A percentile compares a stretch with the other conserved stretches of the same genome.
Evolutionary conservation across 2,888 invertebrate species (phyloP).

Genomic region (Xestia xanthographa): DNA sequence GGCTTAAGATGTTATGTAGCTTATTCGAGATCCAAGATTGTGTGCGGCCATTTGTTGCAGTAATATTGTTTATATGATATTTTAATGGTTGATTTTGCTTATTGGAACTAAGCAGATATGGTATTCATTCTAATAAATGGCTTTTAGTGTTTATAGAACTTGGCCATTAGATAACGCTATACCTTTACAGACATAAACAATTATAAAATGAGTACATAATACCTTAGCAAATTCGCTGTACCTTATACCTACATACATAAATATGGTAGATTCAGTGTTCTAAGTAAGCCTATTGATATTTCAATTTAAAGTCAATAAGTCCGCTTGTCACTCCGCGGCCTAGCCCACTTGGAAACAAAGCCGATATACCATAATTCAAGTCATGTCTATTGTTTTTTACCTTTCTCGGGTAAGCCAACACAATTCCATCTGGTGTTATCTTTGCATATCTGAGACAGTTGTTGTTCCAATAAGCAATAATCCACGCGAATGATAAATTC

Average conservation of each 20-base stretch:
- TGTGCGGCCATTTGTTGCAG: constrained; percentile 67
- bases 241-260: background rate
- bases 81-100: constrained; percentile 51
- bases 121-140: background rate
- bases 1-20: constrained; percentile 86
- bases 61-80: constrained; percentile 64
- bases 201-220: background rate
- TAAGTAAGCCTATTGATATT: constrained; percentile 27
- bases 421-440: constrained; percentile 74
- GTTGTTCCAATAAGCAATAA: constrained; percentile 87
- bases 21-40: constrained; percentile 82
- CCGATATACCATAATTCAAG: constrained; percentile 52
- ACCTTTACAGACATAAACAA: background rate
- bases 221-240: background rate
- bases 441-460: constrained; percentile 81
- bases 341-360: constrained; percentile 43
- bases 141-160: background rate
- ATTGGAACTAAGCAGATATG: background rate
- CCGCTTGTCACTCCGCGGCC: constrained; percentile 30
- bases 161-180: background rate
- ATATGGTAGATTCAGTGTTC: background rate
- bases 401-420: constrained; percentile 52
- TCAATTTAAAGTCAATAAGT: constrained; percentile 49
- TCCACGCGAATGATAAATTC: constrained; percentile 87
- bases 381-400: constrained; percentile 55